Evolutionary conservation across 92 coral and sea anemone genomes (phyloP), one percentile per base, ranked within the genome.

Genomic region (Epizoanthus scotinus): DNA sequence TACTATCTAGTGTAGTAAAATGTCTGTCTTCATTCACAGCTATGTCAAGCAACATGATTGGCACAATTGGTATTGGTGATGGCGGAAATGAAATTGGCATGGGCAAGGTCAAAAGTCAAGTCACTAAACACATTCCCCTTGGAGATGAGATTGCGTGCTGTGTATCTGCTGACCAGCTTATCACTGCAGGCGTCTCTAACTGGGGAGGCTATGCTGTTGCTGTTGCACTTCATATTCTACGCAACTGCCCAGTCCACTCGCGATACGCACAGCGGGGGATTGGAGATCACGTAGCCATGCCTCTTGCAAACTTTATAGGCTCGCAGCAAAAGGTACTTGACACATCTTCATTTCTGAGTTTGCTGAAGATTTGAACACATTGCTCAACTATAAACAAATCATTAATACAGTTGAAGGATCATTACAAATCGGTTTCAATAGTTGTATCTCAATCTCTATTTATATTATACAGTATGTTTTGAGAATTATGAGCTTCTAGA

Each of bases 11-110:
- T 47, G 52, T 9, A 47, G 2, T 13, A 47, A 44, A 44, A 44
- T 12, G 10, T 14, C 3, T 40, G 17, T 12, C 34, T 52, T 44
- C 52, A 14, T 57, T 70, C 77, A 75, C 74, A 91, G 95, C 85
- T 18, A 44, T 13, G 40, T 25, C 78, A 34, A 64, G 66, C 44
- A 82, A 66, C 22, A 72, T 59, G 15, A 82, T 92, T 53, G 44
- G 90, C 31, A 94, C 95, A 2, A 83, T 91, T 52, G 94, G 98
- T 20, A 91, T 95, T 40, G 98, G 98, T 38, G 98, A 95, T 83
- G 98, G 98, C 18, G 98, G 98, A 22, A 95, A 95, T 85, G 98
- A 95, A 69, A 87, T 95, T 36, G 98, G 98, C 5, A 95, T 95
- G 98, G 98, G 98, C 8, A 93, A 93, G 71, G 98, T 93, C 21